Evolutionary conservation across 1,140 invertebrate species (phyloP), one percentile per base, ranked within the genome.

Genomic region (Macrobrachium rosenbergii): DNA sequence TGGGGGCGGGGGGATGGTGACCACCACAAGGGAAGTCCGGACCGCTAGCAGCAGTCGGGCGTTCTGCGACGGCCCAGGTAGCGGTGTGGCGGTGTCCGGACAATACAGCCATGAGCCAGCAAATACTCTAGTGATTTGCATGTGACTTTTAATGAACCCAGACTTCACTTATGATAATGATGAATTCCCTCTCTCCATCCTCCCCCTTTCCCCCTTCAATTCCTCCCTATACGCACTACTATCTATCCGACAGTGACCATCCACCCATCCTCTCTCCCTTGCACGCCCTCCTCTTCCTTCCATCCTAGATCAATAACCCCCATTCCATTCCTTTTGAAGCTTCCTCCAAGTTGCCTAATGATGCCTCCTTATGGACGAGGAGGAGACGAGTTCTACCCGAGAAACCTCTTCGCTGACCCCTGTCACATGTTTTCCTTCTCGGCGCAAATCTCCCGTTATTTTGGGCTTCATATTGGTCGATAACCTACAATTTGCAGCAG

Each of bases 101-200:
- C 72, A 75, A 75, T 75, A 37, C 72, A 0, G 52, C 16, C 72
- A 52, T 75, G 72, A 75, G 37, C 19, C 72, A 75, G 72, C 72
- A 75, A 75, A 37, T 75, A 45, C 6, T 75, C 72, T 45, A 23
- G 52, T 75, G 72, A 75, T 75, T 75, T 75, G 72, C 72, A 75
- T 75, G 17, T 37, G 23, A 28, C 17, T 37, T 23, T 75, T 75
- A 75, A 75, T 75, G 72, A 75, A 52, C 37, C 37, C 52, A 75
- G 52, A 75, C 37, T 75, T 75, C 72, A 21, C 72, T 52, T 75
- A 45, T 75, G 72, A 75, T 75, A 45, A 75, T 75, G 72, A 37
- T 75, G 37, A 75, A 75, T 23, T 52, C 72, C 52, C 72, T 28
- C 72, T 28, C 72, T 7, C 72, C 16, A 28, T 2, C 19, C 45